Conservation (phyloP, 2,888 invertebrate genomes). For the Morpho helenor region DNA sequence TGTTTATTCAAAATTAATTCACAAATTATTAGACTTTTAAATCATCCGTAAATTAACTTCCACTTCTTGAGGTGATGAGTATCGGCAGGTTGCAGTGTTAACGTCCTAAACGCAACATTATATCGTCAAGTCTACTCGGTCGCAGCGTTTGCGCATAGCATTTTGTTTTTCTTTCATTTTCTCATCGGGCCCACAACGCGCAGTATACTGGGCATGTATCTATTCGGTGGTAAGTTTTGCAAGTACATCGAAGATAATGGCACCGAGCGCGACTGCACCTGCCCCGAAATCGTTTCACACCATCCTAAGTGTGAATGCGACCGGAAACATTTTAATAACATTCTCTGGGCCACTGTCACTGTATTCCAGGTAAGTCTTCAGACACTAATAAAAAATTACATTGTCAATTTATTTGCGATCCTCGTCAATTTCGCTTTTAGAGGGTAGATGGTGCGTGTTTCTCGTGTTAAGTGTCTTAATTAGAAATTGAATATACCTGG, state of each 20-base stretch:
- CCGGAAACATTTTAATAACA: conserved; percentile 99
- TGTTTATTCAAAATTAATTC: too few relatives aligned
- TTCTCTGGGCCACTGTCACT: conserved; percentile 98
- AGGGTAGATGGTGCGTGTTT: conserved; percentile 59
- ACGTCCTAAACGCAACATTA: conserved; percentile 53
- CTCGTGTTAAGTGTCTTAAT: conserved; percentile 42
- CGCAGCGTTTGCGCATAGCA: conserved; percentile 75
- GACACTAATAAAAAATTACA: conserved; percentile 57
- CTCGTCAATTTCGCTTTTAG: conserved; percentile 58
- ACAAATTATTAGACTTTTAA: too few relatives aligned
- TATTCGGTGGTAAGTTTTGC: conserved; percentile 99
- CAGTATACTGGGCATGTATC: conserved; percentile 99
- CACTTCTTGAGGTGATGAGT: conserved; percentile 16
- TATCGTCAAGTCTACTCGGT: conserved; percentile 60
- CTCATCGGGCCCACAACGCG: conserved; percentile 44
- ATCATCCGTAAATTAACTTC: conserved; percentile 24
- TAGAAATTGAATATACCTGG: conserved; percentile 7
- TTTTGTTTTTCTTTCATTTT: conserved; percentile 76
- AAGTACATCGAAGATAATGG: conserved; percentile 94
- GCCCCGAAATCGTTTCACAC: conserved; percentile 93
- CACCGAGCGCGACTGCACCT: conserved; percentile 93
- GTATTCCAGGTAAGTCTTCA: conserved; percentile 94
- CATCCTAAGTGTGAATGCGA: conserved; percentile 96
- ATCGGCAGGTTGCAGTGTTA: conserved; percentile 61
- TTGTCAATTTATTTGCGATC: conserved; percentile 74